These are phyloP conservation scores for Andrena bucephala DNA, from an alignment of 2,888 invertebrate species.

Conservation along the genomic window DNA sequence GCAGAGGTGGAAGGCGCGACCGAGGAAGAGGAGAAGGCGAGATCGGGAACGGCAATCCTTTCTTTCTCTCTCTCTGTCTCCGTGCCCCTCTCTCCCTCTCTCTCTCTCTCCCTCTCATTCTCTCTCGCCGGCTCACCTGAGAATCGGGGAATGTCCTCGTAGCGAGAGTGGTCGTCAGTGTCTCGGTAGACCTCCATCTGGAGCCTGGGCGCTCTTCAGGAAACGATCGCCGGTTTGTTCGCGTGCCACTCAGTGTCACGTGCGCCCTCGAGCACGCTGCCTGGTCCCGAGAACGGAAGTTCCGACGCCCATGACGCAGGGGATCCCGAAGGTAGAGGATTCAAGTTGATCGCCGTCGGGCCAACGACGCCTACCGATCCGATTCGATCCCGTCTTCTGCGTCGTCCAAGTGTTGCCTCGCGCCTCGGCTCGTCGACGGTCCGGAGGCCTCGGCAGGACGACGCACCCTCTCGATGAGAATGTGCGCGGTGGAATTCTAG, in stretches of 20 bases:
- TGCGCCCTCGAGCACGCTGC: conserved; percentile 20
- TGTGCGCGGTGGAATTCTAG: conserved; percentile 10
- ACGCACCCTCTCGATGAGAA: conserved; percentile 5
- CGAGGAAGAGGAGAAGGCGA: conserved; percentile 40
- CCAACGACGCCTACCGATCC: conserved; percentile 9
- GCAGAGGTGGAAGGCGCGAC: conserved; percentile 23
- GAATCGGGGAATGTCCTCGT: conserved; percentile 72
- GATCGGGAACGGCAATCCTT: conserved; percentile 53
- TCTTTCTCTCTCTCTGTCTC: conserved; percentile 35
- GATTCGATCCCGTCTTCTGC: background rate
- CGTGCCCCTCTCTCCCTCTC: conserved; percentile 1
- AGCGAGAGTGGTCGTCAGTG: conserved; percentile 72
- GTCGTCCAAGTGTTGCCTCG: background rate
- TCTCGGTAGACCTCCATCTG: conserved; percentile 73
- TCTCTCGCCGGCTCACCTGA: conserved; percentile 57
- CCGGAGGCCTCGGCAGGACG: conserved; percentile 5
- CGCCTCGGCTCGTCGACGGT: background rate
- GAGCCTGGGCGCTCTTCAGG: conserved; percentile 47
- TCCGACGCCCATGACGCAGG: conserved; percentile 29
- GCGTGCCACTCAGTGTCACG: conserved; percentile 53
- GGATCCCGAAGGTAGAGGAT: conserved; percentile 33
- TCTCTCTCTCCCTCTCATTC: conserved; percentile 25
- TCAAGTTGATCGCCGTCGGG: conserved; percentile 15
- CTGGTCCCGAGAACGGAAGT: background rate
- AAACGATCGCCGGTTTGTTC: conserved; percentile 43